A percentile compares a stretch with the other conserved stretches of the same genome.
These are phyloP conservation scores for Bryconaethiops microstoma DNA, from an alignment of 2,797 vertebrate species.

Conservation along the genomic window DNA sequence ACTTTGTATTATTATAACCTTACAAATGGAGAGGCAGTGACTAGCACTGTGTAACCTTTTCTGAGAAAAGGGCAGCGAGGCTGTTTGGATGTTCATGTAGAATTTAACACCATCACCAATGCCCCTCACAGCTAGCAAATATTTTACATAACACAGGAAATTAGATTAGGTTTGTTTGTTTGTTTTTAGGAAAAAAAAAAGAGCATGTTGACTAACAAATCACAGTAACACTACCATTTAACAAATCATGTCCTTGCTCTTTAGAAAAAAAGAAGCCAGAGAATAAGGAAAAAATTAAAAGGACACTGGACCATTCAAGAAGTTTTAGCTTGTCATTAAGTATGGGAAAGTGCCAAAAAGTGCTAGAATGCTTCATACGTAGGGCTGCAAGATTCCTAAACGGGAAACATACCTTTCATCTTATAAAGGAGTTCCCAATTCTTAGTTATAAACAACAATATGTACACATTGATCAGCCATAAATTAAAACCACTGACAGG, in stretches of 20 bases:
- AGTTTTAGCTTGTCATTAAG: too few species aligned
- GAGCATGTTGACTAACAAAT: neutral
- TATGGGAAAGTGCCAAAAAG: too few species aligned
- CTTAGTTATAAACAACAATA: too few species aligned
- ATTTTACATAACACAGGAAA: constrained; percentile 1
- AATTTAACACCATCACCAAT: neutral
- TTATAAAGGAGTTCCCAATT: too few species aligned
- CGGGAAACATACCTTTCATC: too few species aligned
- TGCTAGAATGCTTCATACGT: too few species aligned
- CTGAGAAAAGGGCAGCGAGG: too few species aligned
- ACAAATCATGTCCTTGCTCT: neutral
- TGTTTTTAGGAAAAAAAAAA: neutral
- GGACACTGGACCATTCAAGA: too few species aligned
- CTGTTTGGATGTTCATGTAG: neutral
- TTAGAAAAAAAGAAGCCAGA: neutral
- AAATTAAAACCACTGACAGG: too few species aligned
- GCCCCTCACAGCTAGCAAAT: neutral
- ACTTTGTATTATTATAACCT: too few species aligned
- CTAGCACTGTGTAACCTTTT: neutral
- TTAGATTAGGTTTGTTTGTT: constrained; percentile 6
- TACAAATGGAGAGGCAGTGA: neutral
- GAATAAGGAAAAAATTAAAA: neutral
- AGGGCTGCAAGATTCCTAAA: too few species aligned
- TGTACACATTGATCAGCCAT: too few species aligned
- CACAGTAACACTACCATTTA: neutral